Percentiles rank a stretch among this genome's conserved stretches.
phyloP scores from a whole-genome alignment of 2,888 invertebrate species.

The Pardosa pseudoannulata region DNA sequence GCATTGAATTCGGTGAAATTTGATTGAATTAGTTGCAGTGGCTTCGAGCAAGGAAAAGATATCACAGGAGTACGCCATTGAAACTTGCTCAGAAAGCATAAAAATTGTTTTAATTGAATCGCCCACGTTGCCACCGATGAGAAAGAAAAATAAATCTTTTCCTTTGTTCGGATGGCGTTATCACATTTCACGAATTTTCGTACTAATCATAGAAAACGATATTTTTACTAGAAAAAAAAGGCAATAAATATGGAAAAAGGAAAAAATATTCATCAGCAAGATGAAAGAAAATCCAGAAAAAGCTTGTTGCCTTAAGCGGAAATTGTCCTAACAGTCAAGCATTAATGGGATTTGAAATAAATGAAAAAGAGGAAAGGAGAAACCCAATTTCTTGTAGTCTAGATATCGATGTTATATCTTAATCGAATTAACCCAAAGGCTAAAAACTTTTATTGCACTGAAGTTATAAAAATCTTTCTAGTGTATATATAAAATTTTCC shows the following conservation, averaged over 20 bases:
- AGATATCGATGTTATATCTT: neutral
- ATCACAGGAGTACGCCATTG: neutral
- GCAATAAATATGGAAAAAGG: neutral
- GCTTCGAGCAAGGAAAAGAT: neutral
- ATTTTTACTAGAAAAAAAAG: neutral
- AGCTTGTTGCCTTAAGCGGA: neutral
- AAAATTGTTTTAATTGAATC: neutral
- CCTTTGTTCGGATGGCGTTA: neutral
- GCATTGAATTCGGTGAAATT: neutral
- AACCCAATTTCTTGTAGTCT: neutral
- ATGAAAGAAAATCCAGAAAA: neutral
- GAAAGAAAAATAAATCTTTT: neutral
- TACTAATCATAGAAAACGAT: neutral
- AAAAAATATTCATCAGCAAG: neutral
- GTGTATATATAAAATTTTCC: neutral
- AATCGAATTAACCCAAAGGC: constrained; percentile 17
- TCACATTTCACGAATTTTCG: neutral
- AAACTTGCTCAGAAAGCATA: neutral
- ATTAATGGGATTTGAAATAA: neutral
- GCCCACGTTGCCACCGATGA: neutral
- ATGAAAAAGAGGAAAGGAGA: neutral
- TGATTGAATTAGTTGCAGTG: neutral
- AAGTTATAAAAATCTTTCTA: neutral
- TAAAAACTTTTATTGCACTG: neutral
- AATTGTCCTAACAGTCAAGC: neutral